Evolutionary conservation across 2,797 vertebrate species (phyloP), one percentile per base, ranked within the genome.

Genomic region (Sphenopsis melanotis): DNA sequence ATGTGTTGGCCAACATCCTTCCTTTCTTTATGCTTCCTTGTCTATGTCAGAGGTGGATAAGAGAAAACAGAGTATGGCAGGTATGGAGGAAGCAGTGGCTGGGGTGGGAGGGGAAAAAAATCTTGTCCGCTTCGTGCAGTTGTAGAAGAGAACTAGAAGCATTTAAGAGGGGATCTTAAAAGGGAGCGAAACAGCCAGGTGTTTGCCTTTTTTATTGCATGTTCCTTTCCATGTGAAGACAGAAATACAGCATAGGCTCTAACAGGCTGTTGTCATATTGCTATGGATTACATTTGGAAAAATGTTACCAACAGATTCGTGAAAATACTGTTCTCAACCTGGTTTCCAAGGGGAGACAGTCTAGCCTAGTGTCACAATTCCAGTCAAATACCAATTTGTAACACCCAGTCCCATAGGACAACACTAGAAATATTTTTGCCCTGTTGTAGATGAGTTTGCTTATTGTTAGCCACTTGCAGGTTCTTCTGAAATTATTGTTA

Each of bases 401-500:
- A 36, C 29, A 39, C 2, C 3, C 8, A 32, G 3, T 55, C 10
- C 36, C 24, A 18, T 8, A 65, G 37, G 21, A 41, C 1, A 2
- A 47, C 16, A 83, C 56, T 64, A 8, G 37, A 81, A 86, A 93
- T 52, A 42, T 50, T 63, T 89, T 59, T 81, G 12, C 44, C 34
- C 19, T 47, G 1, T 22, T 65, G 44, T n/a, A 63, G 32, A 16
- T 41, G 56, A 71, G 23, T 71, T 55, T 76, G 5, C 2, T 13
- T 87, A 23, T 49, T 30, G 36, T 68, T 50, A 50, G 10, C 2
- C 23, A 61, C 23, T 19, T 41, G 16, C 10, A 65, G 22, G 5
- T 77, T 78, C 32, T 79, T 92, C 55, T 92, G 65, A 72, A 87
- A 44, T 53, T 26, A 41, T 64, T 75, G 24, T 50, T 83, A 42